These are phyloP conservation scores for Mercenaria mercenaria DNA, from an alignment of 1,140 invertebrate species.

Conservation along the genomic window DNA sequence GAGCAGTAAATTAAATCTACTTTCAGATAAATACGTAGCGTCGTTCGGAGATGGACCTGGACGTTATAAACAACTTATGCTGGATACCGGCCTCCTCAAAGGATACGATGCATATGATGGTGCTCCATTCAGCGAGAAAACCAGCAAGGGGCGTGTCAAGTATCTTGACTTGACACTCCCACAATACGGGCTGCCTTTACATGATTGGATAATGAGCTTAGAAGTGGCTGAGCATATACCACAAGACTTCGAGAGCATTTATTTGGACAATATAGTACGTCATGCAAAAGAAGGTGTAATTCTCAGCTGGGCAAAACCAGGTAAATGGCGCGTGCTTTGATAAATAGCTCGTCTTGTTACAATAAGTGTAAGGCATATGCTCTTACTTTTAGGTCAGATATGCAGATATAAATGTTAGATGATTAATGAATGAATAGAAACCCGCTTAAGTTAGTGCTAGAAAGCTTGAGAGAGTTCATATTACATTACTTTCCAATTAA, in stretches of 20 bases:
- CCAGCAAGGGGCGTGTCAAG: slow-evolving; percentile 59
- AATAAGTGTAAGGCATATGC: too few relatives aligned
- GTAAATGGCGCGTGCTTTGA: too few relatives aligned
- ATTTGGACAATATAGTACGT: slow-evolving; percentile 62
- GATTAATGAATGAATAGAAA: too few relatives aligned
- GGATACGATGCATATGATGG: slow-evolving; percentile 67
- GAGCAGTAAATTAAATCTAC: too few relatives aligned
- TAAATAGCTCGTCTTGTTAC: too few relatives aligned
- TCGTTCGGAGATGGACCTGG: slow-evolving; percentile 67
- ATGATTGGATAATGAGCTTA: too few relatives aligned
- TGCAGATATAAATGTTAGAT: too few relatives aligned
- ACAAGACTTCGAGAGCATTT: slow-evolving; percentile 35
- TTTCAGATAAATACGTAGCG: slow-evolving; percentile 55
- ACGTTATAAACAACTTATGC: slow-evolving; percentile 52
- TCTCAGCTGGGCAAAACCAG: slow-evolving; percentile 63
- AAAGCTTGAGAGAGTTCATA: too few relatives aligned
- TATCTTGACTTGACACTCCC: slow-evolving; percentile 66
- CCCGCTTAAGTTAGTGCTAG: too few relatives aligned
- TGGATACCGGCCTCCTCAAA: background rate
- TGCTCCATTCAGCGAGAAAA: slow-evolving; percentile 58
- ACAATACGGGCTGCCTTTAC: slow-evolving; percentile 63
- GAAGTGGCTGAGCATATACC: too few relatives aligned
- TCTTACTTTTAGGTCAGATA: too few relatives aligned
- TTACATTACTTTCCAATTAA: too few relatives aligned
- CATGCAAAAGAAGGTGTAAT: slow-evolving; percentile 65